These are phyloP conservation scores for Trachemys scripta DNA, from an alignment of 2,113 vertebrate genomes.

Conservation along the genomic window DNA sequence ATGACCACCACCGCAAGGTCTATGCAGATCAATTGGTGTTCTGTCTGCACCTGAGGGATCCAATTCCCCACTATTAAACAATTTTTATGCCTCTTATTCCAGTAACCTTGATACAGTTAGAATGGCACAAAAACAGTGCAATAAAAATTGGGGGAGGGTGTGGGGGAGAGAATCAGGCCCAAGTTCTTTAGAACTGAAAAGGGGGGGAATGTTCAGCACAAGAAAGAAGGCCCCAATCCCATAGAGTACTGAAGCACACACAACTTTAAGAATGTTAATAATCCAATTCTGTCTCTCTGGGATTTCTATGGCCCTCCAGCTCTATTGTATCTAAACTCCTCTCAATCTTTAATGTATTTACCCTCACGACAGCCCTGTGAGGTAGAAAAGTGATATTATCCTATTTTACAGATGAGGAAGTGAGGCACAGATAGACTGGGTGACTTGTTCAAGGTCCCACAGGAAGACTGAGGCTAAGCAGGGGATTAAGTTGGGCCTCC, in stretches of 20 bases:
- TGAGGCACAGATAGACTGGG: background rate
- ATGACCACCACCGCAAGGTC: background rate
- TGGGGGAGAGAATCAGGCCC: background rate
- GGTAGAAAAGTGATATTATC: background rate
- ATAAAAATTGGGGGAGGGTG: background rate
- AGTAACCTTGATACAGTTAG: background rate
- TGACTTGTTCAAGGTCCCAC: background rate
- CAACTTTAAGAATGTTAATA: no score
- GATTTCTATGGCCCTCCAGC: no score
- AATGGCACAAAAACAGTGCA: background rate
- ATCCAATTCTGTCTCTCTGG: no score
- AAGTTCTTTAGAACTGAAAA: background rate
- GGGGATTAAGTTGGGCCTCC: background rate
- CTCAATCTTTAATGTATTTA: background rate
- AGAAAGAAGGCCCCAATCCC: background rate
- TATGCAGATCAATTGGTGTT: background rate
- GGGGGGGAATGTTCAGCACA: no score
- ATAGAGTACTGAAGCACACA: no score
- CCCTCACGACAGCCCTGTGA: no score
- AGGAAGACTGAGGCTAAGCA: background rate
- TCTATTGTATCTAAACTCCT: background rate
- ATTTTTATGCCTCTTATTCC: background rate
- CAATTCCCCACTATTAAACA: background rate
- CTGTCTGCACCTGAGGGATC: background rate
- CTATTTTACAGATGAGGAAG: background rate